Conservation (phyloP, 2,888 invertebrate species). For the Ecliptopera silaceata region DNA sequence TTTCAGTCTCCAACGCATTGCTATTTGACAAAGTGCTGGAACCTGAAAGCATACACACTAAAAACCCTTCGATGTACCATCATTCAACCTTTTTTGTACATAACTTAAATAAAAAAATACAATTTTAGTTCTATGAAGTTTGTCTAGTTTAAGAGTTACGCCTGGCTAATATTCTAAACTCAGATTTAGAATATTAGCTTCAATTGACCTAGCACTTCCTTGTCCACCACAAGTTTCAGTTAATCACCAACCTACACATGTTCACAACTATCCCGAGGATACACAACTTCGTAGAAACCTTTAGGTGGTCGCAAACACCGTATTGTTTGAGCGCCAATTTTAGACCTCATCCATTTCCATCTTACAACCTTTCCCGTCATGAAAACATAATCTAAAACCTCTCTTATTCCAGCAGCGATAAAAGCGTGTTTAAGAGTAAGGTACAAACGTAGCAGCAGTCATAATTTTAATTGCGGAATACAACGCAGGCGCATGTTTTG, state of each 20-base stretch:
- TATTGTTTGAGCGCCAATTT: slow-evolving; percentile 75
- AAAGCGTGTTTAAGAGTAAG: slow-evolving; percentile 15
- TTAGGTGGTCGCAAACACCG: slow-evolving; percentile 79
- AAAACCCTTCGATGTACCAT: no score
- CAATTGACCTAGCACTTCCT: slow-evolving; percentile 10
- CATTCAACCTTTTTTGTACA: no score
- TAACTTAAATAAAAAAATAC: no score
- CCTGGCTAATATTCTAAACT: no score
- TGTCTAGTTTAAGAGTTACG: no score
- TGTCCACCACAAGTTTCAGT: slow-evolving; percentile 16
- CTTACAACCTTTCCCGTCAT: slow-evolving; percentile 40
- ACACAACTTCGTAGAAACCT: slow-evolving; percentile 66
- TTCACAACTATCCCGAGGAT: slow-evolving; percentile 40
- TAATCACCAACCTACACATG: slow-evolving; percentile 18
- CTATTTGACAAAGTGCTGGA: no score
- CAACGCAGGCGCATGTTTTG: slow-evolving; percentile 54
- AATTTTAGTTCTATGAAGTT: no score
- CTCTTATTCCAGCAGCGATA: slow-evolving; percentile 37
- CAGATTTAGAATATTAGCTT: no score
- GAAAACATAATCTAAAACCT: slow-evolving; percentile 36
- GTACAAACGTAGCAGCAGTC: slow-evolving; percentile 30
- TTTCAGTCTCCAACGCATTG: no score
- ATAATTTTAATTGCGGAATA: slow-evolving; percentile 72
- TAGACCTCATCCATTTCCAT: slow-evolving; percentile 54
- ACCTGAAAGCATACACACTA: no score